A percentile compares a stretch with the other conserved stretches of the same genome.
These are phyloP conservation scores for Chaetodon trifasciatus DNA, from an alignment of 2,797 vertebrate species.

Conservation along the genomic window DNA sequence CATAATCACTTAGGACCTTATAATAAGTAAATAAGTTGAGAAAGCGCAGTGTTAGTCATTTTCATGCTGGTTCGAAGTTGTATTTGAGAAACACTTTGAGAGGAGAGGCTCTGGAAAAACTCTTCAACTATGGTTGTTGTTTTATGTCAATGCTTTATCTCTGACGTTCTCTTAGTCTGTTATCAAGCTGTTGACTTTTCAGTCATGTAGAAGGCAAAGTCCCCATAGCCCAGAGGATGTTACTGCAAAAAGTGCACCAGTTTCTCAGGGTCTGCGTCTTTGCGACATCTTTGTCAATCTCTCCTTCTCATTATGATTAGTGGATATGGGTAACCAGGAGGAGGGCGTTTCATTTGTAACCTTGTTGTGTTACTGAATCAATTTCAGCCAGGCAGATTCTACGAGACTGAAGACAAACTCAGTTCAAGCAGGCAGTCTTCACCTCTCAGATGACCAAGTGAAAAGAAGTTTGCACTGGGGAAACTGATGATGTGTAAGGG, in stretches of 20 bases:
- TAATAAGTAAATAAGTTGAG: conserved; percentile 31
- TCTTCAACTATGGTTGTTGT: conserved; percentile 7
- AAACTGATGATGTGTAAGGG: conserved; percentile 74
- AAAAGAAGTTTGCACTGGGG: conserved; percentile 57
- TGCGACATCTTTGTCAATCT: conserved; percentile 5
- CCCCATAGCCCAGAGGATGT: conserved; percentile 7
- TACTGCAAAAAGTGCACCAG: conserved; percentile 48
- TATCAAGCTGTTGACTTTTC: conserved; percentile 54
- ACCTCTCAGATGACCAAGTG: conserved; percentile 61
- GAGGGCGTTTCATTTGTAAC: conserved; percentile 75
- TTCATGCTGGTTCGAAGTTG: conserved; percentile 30
- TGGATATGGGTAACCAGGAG: conserved; percentile 16
- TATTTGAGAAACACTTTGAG: conserved; percentile 15
- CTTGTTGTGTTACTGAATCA: conserved; percentile 68
- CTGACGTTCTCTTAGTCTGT: background rate
- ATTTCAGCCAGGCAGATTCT: conserved; percentile 76
- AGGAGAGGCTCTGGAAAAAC: conserved; percentile 8
- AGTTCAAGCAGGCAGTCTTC: conserved; percentile 72
- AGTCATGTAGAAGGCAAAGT: conserved; percentile 37
- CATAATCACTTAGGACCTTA: conserved; percentile 50
- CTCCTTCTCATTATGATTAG: conserved; percentile 28
- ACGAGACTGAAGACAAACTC: conserved; percentile 81
- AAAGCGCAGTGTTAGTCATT: conserved; percentile 12
- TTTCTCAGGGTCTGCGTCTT: conserved; percentile 28
- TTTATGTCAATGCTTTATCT: conserved; percentile 8